Evolutionary conservation across 2,888 invertebrate genomes (phyloP).

Genomic region (Plagodis pulveraria): DNA sequence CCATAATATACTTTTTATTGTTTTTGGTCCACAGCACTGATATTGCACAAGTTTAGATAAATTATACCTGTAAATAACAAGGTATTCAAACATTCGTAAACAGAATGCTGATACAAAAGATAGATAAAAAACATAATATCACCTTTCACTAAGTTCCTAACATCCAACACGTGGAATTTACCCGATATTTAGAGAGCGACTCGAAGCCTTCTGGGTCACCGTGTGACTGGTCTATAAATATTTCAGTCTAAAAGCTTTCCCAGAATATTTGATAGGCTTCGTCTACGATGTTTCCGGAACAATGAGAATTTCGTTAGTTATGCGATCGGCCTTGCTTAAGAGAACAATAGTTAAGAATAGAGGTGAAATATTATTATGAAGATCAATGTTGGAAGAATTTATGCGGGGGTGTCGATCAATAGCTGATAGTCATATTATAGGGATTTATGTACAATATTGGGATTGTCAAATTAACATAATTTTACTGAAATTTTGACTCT

Average conservation of each 20-base stretch:
- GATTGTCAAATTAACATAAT: too few species aligned
- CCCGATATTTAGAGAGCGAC: conserved; percentile 20
- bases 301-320: conserved; percentile 36
- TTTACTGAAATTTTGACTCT: too few species aligned
- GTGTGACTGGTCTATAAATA: conserved; percentile 53
- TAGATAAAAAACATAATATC: too few species aligned
- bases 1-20: too few species aligned
- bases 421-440: too few species aligned
- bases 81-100: too few species aligned
- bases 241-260: conserved; percentile 62
- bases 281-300: conserved; percentile 47
- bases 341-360: conserved; percentile 21
- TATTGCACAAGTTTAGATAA: too few species aligned
- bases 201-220: conserved; percentile 43
- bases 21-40: too few species aligned
- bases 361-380: conserved; percentile 5
- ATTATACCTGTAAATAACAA: too few species aligned
- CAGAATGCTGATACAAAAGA: too few species aligned
- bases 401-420: background rate
- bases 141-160: too few species aligned
- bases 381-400: conserved; percentile 6
- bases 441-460: too few species aligned
- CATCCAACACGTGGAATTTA: background rate
- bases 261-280: conserved; percentile 55
- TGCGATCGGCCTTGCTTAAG: conserved; percentile 22